These are phyloP conservation scores for Monochamus saltuarius DNA, from an alignment of 1,140 invertebrate species.

Conservation along the genomic window DNA sequence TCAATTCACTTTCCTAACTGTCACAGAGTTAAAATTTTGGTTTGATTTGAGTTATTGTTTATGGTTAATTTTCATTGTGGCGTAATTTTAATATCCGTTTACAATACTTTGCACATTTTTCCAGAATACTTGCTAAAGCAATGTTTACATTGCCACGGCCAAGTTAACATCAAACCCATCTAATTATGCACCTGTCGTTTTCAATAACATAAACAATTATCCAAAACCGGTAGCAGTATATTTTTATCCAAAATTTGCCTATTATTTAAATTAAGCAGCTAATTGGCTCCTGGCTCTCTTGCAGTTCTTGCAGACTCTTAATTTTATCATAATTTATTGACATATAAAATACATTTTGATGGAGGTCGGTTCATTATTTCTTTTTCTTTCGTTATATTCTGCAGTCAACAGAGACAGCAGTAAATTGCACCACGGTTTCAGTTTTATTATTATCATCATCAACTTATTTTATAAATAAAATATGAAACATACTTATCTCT, in stretches of 20 bases:
- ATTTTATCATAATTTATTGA: slow-evolving; percentile 31
- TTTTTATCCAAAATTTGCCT: slow-evolving; percentile 32
- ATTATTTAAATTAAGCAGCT: slow-evolving; percentile 33
- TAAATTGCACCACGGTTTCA: too few relatives aligned
- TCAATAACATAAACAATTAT: slow-evolving; percentile 26
- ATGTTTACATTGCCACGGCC: slow-evolving; percentile 4
- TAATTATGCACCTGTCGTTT: slow-evolving; percentile 18
- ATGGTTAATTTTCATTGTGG: too few relatives aligned
- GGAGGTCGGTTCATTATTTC: slow-evolving; percentile 12
- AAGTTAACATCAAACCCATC: neutral
- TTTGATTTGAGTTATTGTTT: too few relatives aligned
- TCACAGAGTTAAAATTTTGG: too few relatives aligned
- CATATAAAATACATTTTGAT: slow-evolving; percentile 15
- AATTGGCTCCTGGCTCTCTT: slow-evolving; percentile 26
- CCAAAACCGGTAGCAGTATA: slow-evolving; percentile 35
- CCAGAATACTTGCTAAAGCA: neutral
- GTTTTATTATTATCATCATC: too few relatives aligned
- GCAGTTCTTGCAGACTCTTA: slow-evolving; percentile 22
- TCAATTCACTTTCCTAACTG: too few relatives aligned
- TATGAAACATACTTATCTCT: too few relatives aligned
- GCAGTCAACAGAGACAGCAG: too few relatives aligned
- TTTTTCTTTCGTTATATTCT: neutral
- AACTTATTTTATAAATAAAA: too few relatives aligned
- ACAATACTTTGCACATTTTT: neutral
- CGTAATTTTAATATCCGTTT: too few relatives aligned